Evolutionary conservation across 2,797 vertebrate genomes (phyloP).

Genomic region (Dallia pectoralis): DNA sequence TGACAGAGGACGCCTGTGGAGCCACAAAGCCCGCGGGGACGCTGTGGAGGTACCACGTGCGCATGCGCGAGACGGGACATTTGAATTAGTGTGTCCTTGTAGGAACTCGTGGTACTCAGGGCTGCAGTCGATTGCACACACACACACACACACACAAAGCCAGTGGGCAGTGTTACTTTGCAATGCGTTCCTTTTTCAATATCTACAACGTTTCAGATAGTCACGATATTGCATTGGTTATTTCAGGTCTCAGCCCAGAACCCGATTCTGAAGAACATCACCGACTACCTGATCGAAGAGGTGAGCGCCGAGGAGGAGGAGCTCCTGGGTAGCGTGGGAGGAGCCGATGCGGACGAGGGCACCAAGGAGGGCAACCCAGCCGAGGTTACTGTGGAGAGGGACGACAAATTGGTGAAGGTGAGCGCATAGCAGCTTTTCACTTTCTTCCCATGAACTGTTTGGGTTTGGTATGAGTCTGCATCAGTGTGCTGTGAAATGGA

Average conservation of each 20-base stretch:
- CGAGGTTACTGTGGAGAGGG: slow-evolving; percentile 86
- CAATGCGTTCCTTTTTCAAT: not conserved
- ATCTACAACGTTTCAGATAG: too few relatives aligned
- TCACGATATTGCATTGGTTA: not conserved
- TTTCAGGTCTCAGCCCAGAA: slow-evolving; percentile 80
- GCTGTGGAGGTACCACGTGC: slow-evolving; percentile 57
- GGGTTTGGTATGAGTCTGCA: not conserved
- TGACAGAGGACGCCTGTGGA: slow-evolving; percentile 86
- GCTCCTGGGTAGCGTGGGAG: slow-evolving; percentile 81
- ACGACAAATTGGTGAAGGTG: slow-evolving; percentile 91
- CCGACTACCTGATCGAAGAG: slow-evolving; percentile 93
- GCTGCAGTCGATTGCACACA: too few relatives aligned
- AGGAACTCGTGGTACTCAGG: too few relatives aligned
- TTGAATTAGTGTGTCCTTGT: too few relatives aligned
- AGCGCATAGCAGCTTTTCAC: not conserved
- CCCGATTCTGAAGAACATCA: slow-evolving; percentile 92
- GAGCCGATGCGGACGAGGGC: slow-evolving; percentile 77
- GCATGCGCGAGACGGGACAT: not conserved
- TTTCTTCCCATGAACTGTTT: not conserved
- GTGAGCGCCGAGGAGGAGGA: slow-evolving; percentile 93
- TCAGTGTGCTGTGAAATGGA: not conserved
- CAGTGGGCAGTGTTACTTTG: not conserved
- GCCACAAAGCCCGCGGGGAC: slow-evolving; percentile 66
- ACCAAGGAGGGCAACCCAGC: slow-evolving; percentile 85
- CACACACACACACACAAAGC: not conserved